phyloP scores from a whole-genome alignment of 30 jellyfish, hydroid and myxozoan genomes.

The Clytia hemisphaerica region DNA sequence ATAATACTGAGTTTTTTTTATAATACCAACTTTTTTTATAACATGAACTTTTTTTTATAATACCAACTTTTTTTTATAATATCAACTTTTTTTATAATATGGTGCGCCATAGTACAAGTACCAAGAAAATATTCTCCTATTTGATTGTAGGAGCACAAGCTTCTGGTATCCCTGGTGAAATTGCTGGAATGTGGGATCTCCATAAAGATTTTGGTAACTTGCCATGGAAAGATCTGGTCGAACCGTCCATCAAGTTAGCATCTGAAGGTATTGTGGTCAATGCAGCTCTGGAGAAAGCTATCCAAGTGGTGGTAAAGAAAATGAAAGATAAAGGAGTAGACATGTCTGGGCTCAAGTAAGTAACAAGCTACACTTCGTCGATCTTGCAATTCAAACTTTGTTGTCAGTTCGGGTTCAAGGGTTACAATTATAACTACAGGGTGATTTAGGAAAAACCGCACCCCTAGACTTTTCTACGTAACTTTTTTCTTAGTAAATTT shows the following conservation, averaged over 20 bases:
- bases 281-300: constrained; percentile 36
- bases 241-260: constrained; percentile 80
- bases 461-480: too few relatives aligned
- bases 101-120: too few relatives aligned
- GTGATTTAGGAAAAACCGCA: too few relatives aligned
- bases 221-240: constrained; percentile 72
- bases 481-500: too few relatives aligned
- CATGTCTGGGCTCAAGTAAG: constrained; percentile 64
- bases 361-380: too few relatives aligned
- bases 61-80: too few relatives aligned
- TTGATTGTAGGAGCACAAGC: constrained; percentile 77
- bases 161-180: constrained; percentile 91
- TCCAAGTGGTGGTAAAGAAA: background rate
- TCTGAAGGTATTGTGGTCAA: constrained; percentile 70
- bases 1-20: background rate
- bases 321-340: constrained; percentile 16
- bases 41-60: too few relatives aligned
- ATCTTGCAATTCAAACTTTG: too few relatives aligned
- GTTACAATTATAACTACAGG: too few relatives aligned
- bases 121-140: background rate
- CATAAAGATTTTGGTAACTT: constrained; percentile 57
- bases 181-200: constrained; percentile 69
- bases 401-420: too few relatives aligned
- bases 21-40: background rate
- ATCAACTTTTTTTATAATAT: background rate